Percentiles rank a stretch among this genome's conserved stretches.
phyloP scores from a whole-genome alignment of 2,888 invertebrate species.

The Acanthosepion lycidas region DNA sequence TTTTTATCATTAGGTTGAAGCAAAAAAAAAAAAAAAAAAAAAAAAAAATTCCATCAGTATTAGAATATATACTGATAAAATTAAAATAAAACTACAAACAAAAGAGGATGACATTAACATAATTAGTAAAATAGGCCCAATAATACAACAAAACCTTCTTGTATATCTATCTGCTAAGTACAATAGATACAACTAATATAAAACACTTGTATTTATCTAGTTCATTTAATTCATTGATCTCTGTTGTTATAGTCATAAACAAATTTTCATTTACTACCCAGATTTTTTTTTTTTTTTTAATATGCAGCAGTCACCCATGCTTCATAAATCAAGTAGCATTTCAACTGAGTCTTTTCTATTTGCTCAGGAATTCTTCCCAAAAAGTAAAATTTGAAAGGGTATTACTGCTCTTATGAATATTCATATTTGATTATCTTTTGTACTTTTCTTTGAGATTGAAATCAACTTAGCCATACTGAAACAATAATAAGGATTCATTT shows the following conservation, averaged over 20 bases:
- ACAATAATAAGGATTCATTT: no score
- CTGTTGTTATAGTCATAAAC: not conserved
- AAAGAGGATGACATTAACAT: no score
- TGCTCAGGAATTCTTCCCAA: not conserved
- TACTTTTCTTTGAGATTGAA: no score
- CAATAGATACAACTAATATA: not conserved
- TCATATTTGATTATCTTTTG: no score
- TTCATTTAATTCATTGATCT: not conserved
- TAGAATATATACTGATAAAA: no score
- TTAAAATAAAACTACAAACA: no score
- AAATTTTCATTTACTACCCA: not conserved
- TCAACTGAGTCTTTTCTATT: not conserved
- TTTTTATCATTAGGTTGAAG: no score
- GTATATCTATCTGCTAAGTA: not conserved
- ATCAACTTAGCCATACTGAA: no score
- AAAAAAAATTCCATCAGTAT: no score
- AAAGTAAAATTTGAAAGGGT: not conserved
- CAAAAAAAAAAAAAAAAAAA: no score
- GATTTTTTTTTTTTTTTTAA: not conserved
- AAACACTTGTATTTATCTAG: not conserved
- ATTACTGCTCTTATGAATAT: not conserved
- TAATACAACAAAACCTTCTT: not conserved
- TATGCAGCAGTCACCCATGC: not conserved
- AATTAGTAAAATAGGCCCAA: not conserved
- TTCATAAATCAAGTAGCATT: not conserved